phyloP scores from a whole-genome alignment of 2,888 invertebrate genomes.

The Craniophora ligustri region DNA sequence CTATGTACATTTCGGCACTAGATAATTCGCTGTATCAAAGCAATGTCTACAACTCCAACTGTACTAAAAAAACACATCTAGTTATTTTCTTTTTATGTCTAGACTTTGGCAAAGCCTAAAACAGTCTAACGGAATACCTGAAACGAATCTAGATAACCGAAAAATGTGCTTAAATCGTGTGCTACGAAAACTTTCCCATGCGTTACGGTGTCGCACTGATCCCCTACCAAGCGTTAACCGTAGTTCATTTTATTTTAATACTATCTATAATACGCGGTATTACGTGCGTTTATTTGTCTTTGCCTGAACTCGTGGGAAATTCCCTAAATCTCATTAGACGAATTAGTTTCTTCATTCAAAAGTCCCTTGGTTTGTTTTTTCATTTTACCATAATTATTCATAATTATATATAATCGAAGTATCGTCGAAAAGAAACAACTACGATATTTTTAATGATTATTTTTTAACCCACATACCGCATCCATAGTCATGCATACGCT shows the following conservation, averaged over 20 bases:
- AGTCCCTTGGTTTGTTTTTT: too few relatives aligned
- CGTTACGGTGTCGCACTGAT: conserved; percentile 46
- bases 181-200: conserved; percentile 52
- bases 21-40: background rate
- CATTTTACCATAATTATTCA: too few relatives aligned
- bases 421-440: too few relatives aligned
- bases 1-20: background rate
- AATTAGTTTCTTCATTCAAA: too few relatives aligned
- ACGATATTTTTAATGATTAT: too few relatives aligned
- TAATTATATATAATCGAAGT: too few relatives aligned
- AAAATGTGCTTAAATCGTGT: conserved; percentile 53
- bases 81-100: conserved; percentile 7
- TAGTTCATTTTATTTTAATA: conserved; percentile 3
- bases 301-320: background rate
- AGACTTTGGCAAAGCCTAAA: conserved; percentile 40
- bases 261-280: background rate
- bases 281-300: background rate
- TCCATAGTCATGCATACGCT: too few relatives aligned
- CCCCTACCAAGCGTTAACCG: conserved; percentile 42
- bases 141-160: conserved; percentile 37
- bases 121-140: conserved; percentile 38
- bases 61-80: background rate
- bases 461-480: too few relatives aligned
- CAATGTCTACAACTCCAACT: background rate
- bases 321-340: too few relatives aligned